Conservation (phyloP, 2,888 invertebrate genomes). For the Molorchus minor region DNA sequence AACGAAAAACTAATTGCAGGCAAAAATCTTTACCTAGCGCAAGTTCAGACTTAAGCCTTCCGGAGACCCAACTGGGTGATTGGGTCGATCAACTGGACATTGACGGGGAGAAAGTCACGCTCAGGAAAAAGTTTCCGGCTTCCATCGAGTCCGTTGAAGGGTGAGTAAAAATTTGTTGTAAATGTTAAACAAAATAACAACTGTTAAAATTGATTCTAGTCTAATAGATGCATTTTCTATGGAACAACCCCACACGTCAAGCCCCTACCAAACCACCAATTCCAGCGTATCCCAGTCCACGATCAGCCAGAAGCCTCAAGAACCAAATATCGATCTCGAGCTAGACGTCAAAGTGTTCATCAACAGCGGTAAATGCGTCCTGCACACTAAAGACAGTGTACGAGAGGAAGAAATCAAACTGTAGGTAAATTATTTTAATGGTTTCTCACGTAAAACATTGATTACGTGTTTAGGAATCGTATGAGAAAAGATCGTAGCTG, state of each 20-base stretch:
- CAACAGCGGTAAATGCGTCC: slow-evolving; percentile 95
- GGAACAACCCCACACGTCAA: slow-evolving; percentile 43
- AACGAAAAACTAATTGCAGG: slow-evolving; percentile 54
- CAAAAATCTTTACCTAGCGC: slow-evolving; percentile 84
- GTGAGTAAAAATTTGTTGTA: slow-evolving; percentile 34
- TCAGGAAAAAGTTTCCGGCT: slow-evolving; percentile 66
- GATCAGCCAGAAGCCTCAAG: slow-evolving; percentile 68
- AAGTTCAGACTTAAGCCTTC: slow-evolving; percentile 73
- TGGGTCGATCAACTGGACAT: slow-evolving; percentile 73
- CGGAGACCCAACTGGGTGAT: slow-evolving; percentile 65
- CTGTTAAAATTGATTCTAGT: slow-evolving; percentile 30
- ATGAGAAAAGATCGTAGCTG: slow-evolving; percentile 76
- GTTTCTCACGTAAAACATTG: slow-evolving; percentile 34
- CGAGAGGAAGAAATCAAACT: slow-evolving; percentile 74
- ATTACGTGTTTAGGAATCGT: slow-evolving; percentile 60
- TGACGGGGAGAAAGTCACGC: slow-evolving; percentile 72
- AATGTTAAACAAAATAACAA: background rate
- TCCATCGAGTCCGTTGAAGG: slow-evolving; percentile 57
- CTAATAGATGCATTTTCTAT: slow-evolving; percentile 45
- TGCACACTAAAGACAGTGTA: slow-evolving; percentile 87
- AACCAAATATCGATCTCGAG: slow-evolving; percentile 95
- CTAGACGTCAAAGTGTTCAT: slow-evolving; percentile 95
- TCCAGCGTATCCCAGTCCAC: slow-evolving; percentile 41
- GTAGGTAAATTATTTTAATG: slow-evolving; percentile 43
- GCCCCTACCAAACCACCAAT: slow-evolving; percentile 41